phyloP scores from a whole-genome alignment of 2,113 vertebrate species.

The Taurulus bubalis region DNA sequence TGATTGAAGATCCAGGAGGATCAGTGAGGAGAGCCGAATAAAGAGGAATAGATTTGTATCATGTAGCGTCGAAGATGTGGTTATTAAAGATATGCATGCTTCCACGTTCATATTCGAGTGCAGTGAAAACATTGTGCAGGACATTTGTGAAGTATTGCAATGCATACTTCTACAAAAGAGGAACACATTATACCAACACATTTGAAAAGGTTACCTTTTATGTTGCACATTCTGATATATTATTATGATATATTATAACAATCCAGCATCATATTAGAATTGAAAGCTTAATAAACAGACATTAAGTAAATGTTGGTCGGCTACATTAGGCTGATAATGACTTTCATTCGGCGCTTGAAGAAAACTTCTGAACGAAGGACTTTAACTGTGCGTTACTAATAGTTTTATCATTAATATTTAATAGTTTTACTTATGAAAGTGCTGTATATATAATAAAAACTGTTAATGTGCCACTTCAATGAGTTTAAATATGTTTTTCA shows the following conservation, averaged over 20 bases:
- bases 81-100: constrained; percentile 48
- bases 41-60: constrained; percentile 1
- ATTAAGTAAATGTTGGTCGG: background rate
- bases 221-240: too few species aligned
- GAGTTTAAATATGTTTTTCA: background rate
- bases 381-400: too few species aligned
- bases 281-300: background rate
- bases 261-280: background rate
- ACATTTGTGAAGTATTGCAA: too few species aligned
- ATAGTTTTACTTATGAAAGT: background rate
- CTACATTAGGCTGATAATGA: background rate
- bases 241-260: too few species aligned
- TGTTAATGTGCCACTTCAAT: too few species aligned
- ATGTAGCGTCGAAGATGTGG: constrained; percentile 12
- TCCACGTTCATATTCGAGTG: background rate
- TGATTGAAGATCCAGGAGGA: background rate
- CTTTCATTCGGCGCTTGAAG: too few species aligned
- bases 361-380: too few species aligned
- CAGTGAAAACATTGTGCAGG: too few species aligned
- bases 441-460: background rate
- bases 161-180: background rate
- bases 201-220: too few species aligned
- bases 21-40: background rate
- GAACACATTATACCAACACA: background rate
- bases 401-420: background rate